Evolutionary conservation across 2,113 vertebrate species (phyloP), one percentile per base, ranked within the genome.

Genomic region (Oryzias curvinotus): DNA sequence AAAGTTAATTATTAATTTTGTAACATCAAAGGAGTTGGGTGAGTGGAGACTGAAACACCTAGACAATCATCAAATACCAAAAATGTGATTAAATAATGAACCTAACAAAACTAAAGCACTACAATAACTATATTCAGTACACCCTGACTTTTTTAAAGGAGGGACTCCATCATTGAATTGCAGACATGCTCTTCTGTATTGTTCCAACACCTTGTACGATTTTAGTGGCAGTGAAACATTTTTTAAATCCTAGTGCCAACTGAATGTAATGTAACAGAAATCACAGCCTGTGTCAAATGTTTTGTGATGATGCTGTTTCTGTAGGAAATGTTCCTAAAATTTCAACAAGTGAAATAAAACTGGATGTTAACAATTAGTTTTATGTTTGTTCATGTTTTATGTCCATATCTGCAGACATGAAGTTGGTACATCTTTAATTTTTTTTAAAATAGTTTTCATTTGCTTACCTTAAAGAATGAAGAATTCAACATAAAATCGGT

Each of bases 161-260:
- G 55, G 14, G 51, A 41, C n/a, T 41, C n/a, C 16, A 8, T n/a
- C 7, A 14, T 15, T 25, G 36, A 15, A 65, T 5, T 64, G 69
- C 71, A 77, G 42, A 67, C 42, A 13, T 26, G 48, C 19, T 53
- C 65, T 69, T 77, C 53, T 71, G 68, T 78, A 36, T 36, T 36
- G 70, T 82, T 52, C 17, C 21, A 66, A 46, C 51, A 58, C 45
- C 50, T 46, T 63, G 58, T 75, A 7, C 30, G 26, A 57, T 65
- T 63, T 50, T 18, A 65, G 63, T 75, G 68, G 58, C 43, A 36
- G 71, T 77, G 41, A 65, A 65, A 59, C 73, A 54, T 73, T 77
- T 83, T 82, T 67, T 89, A 44, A 73, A 70, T 87, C 71, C 13
- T 43, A 54, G 88, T 91, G 90, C 89, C 88, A 90, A 90, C 65